These are phyloP conservation scores for Pelodiscus sinensis DNA, from an alignment of 2,113 vertebrate genomes.

Conservation along the genomic window DNA sequence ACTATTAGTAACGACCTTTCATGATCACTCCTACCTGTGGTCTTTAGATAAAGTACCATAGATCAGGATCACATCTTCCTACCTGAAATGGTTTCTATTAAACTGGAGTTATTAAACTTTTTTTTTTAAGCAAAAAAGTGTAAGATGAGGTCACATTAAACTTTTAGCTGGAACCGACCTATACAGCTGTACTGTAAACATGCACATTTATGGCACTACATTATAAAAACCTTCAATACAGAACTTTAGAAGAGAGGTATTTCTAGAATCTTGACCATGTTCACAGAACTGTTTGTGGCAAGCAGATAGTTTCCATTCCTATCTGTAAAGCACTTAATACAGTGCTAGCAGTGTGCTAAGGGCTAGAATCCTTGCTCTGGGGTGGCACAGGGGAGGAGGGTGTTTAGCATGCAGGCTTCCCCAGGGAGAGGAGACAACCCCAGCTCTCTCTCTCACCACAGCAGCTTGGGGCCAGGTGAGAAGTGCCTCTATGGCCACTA, in stretches of 20 bases:
- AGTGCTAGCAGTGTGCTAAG: background rate
- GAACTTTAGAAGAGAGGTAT: background rate
- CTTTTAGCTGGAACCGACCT: background rate
- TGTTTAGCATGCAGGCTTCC: no score
- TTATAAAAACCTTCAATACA: background rate
- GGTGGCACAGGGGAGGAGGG: no score
- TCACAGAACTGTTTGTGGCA: background rate
- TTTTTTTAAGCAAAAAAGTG: background rate
- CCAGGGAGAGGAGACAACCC: no score
- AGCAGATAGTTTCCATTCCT: background rate
- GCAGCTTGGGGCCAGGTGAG: no score
- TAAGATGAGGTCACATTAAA: background rate
- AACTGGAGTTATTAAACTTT: background rate
- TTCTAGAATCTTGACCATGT: background rate
- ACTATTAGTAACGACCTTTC: background rate
- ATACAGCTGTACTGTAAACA: background rate
- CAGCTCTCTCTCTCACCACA: no score
- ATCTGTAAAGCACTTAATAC: background rate
- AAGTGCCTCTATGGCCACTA: no score
- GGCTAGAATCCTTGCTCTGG: no score
- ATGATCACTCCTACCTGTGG: background rate
- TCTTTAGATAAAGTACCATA: background rate
- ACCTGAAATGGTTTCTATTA: background rate
- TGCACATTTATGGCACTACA: background rate
- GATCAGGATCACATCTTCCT: background rate